A percentile compares a stretch with the other conserved stretches of the same genome.
Conservation (phyloP, 1,140 invertebrate species). For the Drosophila ohnishii region DNA sequence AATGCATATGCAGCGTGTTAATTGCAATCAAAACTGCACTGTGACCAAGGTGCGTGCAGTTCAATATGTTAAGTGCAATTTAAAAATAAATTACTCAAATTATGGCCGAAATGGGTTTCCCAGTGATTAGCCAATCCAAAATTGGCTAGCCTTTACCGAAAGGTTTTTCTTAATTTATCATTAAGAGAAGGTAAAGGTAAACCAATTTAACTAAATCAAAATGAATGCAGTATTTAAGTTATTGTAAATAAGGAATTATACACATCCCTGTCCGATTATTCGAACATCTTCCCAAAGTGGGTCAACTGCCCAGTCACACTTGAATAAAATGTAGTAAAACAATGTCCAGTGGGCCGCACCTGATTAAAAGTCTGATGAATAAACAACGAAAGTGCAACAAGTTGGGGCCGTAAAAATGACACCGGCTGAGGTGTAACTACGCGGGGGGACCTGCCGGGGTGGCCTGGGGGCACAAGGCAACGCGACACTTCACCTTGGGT, state of each 20-base stretch:
- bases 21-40: constrained; percentile 53
- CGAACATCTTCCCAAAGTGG: neutral
- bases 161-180: too few species aligned
- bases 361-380: constrained; percentile 61
- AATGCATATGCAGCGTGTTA: constrained; percentile 55
- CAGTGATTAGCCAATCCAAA: constrained; percentile 23
- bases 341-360: constrained; percentile 52
- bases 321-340: constrained; percentile 42
- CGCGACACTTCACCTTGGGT: constrained; percentile 45
- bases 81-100: constrained; percentile 48
- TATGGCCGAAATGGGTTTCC: constrained; percentile 7
- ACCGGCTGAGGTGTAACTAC: constrained; percentile 19
- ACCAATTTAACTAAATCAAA: neutral
- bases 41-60: constrained; percentile 45
- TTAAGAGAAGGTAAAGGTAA: neutral
- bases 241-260: too few species aligned
- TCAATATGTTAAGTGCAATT: constrained; percentile 46
- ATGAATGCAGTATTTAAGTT: too few species aligned
- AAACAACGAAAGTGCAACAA: constrained; percentile 63
- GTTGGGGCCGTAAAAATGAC: constrained; percentile 47
- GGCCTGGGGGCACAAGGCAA: constrained; percentile 31
- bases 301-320: constrained; percentile 44
- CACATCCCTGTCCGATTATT: neutral
- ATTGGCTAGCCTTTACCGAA: neutral
- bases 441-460: neutral